Evolutionary conservation across 2,888 invertebrate species (phyloP).

Genomic region (Lamproptera curius): DNA sequence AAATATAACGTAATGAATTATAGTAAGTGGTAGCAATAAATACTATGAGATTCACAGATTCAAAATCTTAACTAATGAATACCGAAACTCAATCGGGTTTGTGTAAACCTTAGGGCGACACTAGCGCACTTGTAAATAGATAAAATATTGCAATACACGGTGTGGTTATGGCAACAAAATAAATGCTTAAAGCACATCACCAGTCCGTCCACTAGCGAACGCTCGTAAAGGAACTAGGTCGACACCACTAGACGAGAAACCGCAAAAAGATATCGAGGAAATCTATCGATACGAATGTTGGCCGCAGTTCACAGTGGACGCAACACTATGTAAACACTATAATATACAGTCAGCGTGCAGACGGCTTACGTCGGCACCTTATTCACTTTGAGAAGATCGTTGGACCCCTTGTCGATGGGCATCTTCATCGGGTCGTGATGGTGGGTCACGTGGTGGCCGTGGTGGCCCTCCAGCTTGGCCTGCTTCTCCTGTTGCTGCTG

Average conservation of each 20-base stretch:
- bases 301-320: constrained; percentile 65
- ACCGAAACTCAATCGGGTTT: constrained; percentile 67
- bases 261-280: constrained; percentile 61
- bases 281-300: constrained; percentile 73
- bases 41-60: constrained; percentile 79
- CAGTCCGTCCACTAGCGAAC: constrained; percentile 70
- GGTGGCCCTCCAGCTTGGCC: constrained; percentile 86
- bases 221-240: constrained; percentile 71
- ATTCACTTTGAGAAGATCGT: constrained; percentile 87
- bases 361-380: constrained; percentile 87
- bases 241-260: constrained; percentile 49
- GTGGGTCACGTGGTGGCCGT: constrained; percentile 83
- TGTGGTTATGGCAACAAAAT: constrained; percentile 79
- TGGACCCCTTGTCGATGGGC: constrained; percentile 85
- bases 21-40: constrained; percentile 76
- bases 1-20: constrained; percentile 74
- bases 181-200: constrained; percentile 79
- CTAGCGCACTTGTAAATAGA: constrained; percentile 71
- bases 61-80: constrained; percentile 77
- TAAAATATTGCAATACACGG: constrained; percentile 77
- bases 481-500: constrained; percentile 93
- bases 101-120: constrained; percentile 69
- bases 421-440: constrained; percentile 86
- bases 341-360: constrained; percentile 69
- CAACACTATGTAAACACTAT: constrained; percentile 74